These are phyloP conservation scores for Beroe forskalii DNA, from an alignment of 37 sponge, comb jelly and placozoan genomes.

Conservation along the genomic window DNA sequence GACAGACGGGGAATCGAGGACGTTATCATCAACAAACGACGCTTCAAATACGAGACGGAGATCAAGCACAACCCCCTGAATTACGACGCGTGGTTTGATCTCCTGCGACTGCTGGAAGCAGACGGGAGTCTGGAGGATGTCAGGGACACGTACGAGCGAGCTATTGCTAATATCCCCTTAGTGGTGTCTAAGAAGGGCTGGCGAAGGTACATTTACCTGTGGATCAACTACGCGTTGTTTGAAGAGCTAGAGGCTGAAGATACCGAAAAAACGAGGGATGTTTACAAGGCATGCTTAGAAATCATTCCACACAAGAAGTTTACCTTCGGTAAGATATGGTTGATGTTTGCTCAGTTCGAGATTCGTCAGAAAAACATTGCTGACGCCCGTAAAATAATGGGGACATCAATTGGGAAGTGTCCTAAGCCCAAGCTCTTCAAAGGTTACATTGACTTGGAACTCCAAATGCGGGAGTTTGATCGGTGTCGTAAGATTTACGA, in stretches of 20 bases:
- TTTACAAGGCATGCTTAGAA: conserved; percentile 86
- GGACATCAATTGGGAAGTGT: conserved; percentile 91
- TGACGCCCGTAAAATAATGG: conserved; percentile 85
- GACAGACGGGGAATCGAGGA: conserved; percentile 90
- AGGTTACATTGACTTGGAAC: conserved; percentile 93
- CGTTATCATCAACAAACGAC: conserved; percentile 89
- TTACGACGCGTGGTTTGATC: conserved; percentile 99
- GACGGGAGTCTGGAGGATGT: conserved; percentile 74
- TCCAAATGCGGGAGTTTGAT: conserved; percentile 96
- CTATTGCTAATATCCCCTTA: conserved; percentile 94
- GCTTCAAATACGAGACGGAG: conserved; percentile 70
- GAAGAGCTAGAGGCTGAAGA: conserved; percentile 91
- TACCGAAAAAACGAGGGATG: conserved; percentile 81
- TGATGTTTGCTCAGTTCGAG: conserved; percentile 96
- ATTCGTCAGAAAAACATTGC: conserved; percentile 85
- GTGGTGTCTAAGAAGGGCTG: conserved; percentile 82
- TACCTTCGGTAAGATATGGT: conserved; percentile 98
- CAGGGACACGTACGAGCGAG: conserved; percentile 94
- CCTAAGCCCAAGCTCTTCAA: conserved; percentile 94
- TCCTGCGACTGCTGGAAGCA: conserved; percentile 87
- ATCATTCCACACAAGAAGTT: conserved; percentile 88
- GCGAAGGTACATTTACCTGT: conserved; percentile 94
- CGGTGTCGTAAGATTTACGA: conserved; percentile 96
- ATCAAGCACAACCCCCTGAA: conserved; percentile 89
- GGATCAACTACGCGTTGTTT: conserved; percentile 97